Base-by-base conservation (phyloP, 2,797 vertebrate genomes). In the Gadopsis marmoratus region DNA sequence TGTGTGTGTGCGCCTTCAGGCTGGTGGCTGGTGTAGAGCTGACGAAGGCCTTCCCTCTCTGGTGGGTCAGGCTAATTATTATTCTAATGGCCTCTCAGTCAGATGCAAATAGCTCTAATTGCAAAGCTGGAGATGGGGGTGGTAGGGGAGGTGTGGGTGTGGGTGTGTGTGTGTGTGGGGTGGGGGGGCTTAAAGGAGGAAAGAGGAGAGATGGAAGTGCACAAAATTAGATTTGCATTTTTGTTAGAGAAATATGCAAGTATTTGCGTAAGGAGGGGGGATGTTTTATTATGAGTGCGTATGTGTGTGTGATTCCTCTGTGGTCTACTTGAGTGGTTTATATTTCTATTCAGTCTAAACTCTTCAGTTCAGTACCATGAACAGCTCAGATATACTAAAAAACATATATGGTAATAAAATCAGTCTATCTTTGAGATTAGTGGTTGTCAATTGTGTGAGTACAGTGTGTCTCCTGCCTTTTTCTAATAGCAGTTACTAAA, bases 101-200 rank as follows among this genome's bases (percentile, higher is more conserved):
- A 94, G 91, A 95, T 96, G 94, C 95, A 96, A 95, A 95, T 95
- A 93, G 88, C 86, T 93, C 86, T 95, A 96, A 96, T 95, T 92
- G 92, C 91, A 91, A 87, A 91, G 90, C 91, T 82, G 37, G 82
- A 86, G 69, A 61, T 76, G 86, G 77, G 61, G 84, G 75, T 63
- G 80, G 73, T 70, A 70, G 63, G 68, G 50, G 47, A 56, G 17
- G 73, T n/a, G 21, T 26, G 26, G 26, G 26, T 26, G 26, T 26
- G 26, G 1, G 26, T 26, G 26, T 26, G 26, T 26, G 26, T 26
- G 26, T 26, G 26, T 26, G 26, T 26, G 26, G 1, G 26, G 26
- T 1, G 58, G 21, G 39, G 45, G 48, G 77, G 63, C 70, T 64
- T 58, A 63, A 60, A 51, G 61, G 72, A 37, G 79, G 54, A 55